A percentile compares a stretch with the other conserved stretches of the same genome.
phyloP scores from a whole-genome alignment of 2,888 invertebrate genomes.

The Pelosia muscerda region DNA sequence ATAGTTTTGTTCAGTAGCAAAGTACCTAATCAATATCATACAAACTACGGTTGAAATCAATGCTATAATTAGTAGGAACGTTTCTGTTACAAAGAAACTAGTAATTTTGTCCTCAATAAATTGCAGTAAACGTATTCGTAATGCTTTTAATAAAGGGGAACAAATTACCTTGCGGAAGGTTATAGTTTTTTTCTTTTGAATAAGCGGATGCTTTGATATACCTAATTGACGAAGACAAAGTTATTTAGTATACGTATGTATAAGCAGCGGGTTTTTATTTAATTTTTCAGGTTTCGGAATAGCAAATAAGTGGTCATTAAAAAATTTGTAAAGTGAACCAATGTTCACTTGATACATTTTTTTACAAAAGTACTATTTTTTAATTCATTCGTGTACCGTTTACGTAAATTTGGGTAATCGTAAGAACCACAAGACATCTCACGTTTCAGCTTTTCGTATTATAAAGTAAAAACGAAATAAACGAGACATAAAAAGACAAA shows the following conservation, averaged over 20 bases:
- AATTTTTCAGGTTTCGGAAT: neutral
- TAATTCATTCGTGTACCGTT: too few species aligned
- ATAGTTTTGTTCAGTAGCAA: conserved; percentile 48
- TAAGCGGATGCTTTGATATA: conserved; percentile 25
- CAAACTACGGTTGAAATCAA: conserved; percentile 40
- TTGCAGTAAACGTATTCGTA: conserved; percentile 58
- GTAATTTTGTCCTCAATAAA: conserved; percentile 69
- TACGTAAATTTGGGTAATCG: too few species aligned
- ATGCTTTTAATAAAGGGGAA: conserved; percentile 58
- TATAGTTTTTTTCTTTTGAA: conserved; percentile 57
- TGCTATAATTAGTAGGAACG: conserved; percentile 61
- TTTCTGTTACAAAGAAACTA: conserved; percentile 66
- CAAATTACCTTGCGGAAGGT: conserved; percentile 61
- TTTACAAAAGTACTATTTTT: too few species aligned
- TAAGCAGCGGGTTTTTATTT: neutral
- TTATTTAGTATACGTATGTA: neutral
- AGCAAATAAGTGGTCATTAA: neutral
- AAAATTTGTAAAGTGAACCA: too few species aligned
- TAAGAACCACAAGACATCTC: too few species aligned
- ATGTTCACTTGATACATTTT: too few species aligned
- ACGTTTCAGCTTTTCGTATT: too few species aligned
- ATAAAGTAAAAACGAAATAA: too few species aligned
- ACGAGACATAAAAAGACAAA: conserved; percentile 2
- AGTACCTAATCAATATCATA: conserved; percentile 38
- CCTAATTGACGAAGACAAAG: neutral